These are phyloP conservation scores for Parauchenoglanis punctatus DNA, from an alignment of 2,797 vertebrate genomes.

Conservation along the genomic window DNA sequence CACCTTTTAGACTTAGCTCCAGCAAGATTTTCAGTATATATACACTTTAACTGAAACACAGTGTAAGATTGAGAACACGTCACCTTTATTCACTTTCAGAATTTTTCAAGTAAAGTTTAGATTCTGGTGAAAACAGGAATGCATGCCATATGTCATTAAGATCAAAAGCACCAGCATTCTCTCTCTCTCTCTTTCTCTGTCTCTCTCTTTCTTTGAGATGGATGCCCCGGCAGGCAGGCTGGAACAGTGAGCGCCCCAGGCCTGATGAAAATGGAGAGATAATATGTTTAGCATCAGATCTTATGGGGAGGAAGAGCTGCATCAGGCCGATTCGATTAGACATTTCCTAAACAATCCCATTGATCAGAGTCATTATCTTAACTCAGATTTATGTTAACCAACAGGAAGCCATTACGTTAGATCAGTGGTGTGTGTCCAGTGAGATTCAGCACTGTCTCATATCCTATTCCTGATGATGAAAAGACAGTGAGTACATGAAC, in stretches of 20 bases:
- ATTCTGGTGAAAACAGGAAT: constrained; percentile 14
- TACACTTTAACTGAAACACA: neutral
- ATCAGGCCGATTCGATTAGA: constrained; percentile 61
- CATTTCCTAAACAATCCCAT: constrained; percentile 62
- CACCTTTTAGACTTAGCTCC: neutral
- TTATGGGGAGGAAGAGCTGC: constrained; percentile 58
- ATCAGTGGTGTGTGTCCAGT: constrained; percentile 38
- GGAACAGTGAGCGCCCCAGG: constrained; percentile 49
- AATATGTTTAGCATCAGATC: constrained; percentile 65
- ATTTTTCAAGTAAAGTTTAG: constrained; percentile 6
- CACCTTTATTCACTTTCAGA: neutral
- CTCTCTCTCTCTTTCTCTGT: constrained; percentile 15
- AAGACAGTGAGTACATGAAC: constrained; percentile 41
- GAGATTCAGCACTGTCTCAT: constrained; percentile 41
- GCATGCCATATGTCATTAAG: constrained; percentile 43
- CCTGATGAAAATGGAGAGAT: constrained; percentile 63
- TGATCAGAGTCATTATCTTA: constrained; percentile 64
- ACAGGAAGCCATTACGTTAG: constrained; percentile 58
- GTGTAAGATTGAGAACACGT: neutral
- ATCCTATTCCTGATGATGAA: constrained; percentile 55
- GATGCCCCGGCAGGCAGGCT: constrained; percentile 43
- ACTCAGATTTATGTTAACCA: constrained; percentile 62
- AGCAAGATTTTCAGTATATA: neutral
- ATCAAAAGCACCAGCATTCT: constrained; percentile 37
- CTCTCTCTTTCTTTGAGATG: constrained; percentile 40